Conservation (phyloP, 1,140 invertebrate genomes). For the Sycophila sp. region DNA sequence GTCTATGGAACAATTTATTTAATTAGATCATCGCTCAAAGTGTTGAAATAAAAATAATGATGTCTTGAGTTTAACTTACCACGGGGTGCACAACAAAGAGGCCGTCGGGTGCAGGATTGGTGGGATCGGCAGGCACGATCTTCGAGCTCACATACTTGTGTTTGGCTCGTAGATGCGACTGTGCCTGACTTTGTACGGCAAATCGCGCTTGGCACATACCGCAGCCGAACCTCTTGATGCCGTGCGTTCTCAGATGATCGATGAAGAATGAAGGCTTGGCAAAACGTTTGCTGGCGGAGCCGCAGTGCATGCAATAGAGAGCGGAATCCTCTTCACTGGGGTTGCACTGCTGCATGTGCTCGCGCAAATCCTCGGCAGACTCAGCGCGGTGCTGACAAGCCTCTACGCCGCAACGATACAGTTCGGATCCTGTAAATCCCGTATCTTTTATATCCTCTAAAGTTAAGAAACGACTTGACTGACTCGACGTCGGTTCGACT, state of each 20-base stretch:
- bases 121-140: conserved; percentile 65
- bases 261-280: conserved; percentile 57
- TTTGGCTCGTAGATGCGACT: conserved; percentile 68
- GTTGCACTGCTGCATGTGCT: conserved; percentile 65
- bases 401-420: conserved; percentile 68
- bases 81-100: conserved; percentile 67
- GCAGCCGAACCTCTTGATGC: conserved; percentile 67
- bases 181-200: conserved; percentile 60
- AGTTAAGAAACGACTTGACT: conserved; percentile 33
- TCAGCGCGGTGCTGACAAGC: conserved; percentile 53
- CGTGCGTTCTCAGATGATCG: conserved; percentile 66
- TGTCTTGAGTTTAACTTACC: conserved; percentile 43
- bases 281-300: conserved; percentile 65
- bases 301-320: conserved; percentile 54
- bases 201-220: conserved; percentile 65
- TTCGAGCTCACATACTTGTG: conserved; percentile 64
- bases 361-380: conserved; percentile 55
- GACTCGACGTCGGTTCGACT: background rate
- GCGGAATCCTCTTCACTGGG: conserved; percentile 35
- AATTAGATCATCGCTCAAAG: background rate
- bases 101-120: conserved; percentile 67
- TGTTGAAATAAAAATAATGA: background rate
- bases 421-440: conserved; percentile 56
- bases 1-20: conserved; percentile 8
- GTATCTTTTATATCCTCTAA: conserved; percentile 59